A percentile compares a stretch with the other conserved stretches of the same genome.
Conservation (phyloP, 2,888 invertebrate species). For the Stenoptilia bipunctidactyla region DNA sequence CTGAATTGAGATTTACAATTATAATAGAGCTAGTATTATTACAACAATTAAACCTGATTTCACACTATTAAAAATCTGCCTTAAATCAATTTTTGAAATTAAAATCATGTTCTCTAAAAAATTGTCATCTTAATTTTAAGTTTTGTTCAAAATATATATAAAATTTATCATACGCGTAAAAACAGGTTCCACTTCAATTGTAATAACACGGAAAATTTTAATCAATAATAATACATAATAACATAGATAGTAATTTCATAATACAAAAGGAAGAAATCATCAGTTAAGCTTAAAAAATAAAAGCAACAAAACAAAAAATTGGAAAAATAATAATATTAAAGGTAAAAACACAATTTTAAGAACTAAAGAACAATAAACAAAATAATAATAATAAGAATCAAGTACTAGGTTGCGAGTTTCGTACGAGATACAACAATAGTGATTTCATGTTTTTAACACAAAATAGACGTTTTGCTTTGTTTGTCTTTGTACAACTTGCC, state of each 20-base stretch:
- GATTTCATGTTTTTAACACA: too few species aligned
- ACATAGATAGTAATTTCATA: too few species aligned
- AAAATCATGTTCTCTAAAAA: too few species aligned
- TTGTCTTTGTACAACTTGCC: too few species aligned
- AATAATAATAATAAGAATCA: constrained; percentile 20
- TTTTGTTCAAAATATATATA: neutral
- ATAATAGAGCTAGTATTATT: too few species aligned
- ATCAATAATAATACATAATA: too few species aligned
- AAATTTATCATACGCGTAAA: neutral
- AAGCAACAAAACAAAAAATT: constrained; percentile 45
- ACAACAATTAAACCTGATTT: too few species aligned
- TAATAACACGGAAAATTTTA: neutral
- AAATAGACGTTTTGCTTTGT: too few species aligned
- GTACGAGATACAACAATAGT: constrained; percentile 28
- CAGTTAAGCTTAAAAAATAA: constrained; percentile 18
- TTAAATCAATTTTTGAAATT: too few species aligned
- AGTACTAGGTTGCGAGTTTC: constrained; percentile 48
- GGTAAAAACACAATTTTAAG: constrained; percentile 26
- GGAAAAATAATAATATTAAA: constrained; percentile 23
- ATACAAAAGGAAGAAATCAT: neutral
- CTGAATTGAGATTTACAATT: constrained; percentile 20
- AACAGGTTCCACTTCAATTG: neutral
- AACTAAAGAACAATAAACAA: constrained; percentile 53
- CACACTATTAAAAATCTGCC: too few species aligned
- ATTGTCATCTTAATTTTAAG: too few species aligned